phyloP scores from a whole-genome alignment of 2,113 vertebrate species.

The Thalassoma bifasciatum region DNA sequence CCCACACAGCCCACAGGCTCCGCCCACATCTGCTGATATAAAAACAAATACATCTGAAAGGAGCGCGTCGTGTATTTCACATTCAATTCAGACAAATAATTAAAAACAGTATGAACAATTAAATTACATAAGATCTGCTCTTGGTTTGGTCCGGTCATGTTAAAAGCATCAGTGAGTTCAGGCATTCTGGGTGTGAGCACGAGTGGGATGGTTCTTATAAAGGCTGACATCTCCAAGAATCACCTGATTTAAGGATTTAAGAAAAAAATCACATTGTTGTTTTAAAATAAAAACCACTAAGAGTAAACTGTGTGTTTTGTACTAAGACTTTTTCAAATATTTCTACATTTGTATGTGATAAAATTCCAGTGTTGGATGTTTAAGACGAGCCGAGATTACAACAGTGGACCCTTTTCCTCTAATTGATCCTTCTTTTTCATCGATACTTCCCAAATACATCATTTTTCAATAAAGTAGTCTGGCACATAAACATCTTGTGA shows the following conservation, averaged over 20 bases:
- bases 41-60: slow-evolving; percentile 58
- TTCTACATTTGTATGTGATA: slow-evolving; percentile 33
- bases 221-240: slow-evolving; percentile 32
- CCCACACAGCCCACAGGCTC: slow-evolving; percentile 30
- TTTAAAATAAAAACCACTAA: slow-evolving; percentile 40
- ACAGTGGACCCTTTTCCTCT: slow-evolving; percentile 36
- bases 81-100: slow-evolving; percentile 70
- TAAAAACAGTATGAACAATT: slow-evolving; percentile 60
- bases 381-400: slow-evolving; percentile 36
- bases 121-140: slow-evolving; percentile 20
- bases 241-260: slow-evolving; percentile 25
- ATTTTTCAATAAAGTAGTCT: slow-evolving; percentile 73
- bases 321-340: slow-evolving; percentile 47
- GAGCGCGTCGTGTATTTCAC: slow-evolving; percentile 60
- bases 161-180: slow-evolving; percentile 49
- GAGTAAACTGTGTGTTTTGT: slow-evolving; percentile 52
- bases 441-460: slow-evolving; percentile 23
- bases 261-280: slow-evolving; percentile 38
- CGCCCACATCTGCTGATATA: slow-evolving; percentile 55
- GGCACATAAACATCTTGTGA: slow-evolving; percentile 79
- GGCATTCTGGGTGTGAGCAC: slow-evolving; percentile 10
- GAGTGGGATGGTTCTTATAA: slow-evolving; percentile 21
- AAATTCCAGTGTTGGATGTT: slow-evolving; percentile 79
- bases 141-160: slow-evolving; percentile 71
- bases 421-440: slow-evolving; percentile 11